These are phyloP conservation scores for Macrobrachium rosenbergii DNA, from an alignment of 1,140 invertebrate genomes.

Conservation along the genomic window DNA sequence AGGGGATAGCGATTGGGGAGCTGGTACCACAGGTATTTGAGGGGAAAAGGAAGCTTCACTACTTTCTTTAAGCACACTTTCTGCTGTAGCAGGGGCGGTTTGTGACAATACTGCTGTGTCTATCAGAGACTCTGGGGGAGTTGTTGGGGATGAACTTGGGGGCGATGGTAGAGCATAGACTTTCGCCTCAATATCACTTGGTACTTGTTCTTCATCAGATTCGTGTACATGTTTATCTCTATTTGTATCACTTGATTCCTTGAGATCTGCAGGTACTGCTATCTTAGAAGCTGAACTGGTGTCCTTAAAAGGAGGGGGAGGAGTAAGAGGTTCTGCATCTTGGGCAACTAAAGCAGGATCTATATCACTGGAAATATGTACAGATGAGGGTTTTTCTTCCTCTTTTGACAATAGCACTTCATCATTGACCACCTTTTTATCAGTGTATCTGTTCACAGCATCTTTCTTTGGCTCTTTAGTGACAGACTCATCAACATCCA, in stretches of 20 bases:
- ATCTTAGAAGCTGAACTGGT: too few species aligned
- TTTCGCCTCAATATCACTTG: conserved; percentile 4
- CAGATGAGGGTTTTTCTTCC: neutral
- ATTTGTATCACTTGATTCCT: conserved; percentile 6
- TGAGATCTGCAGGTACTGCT: too few species aligned
- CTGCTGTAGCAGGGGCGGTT: neutral
- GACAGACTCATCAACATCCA: conserved; percentile 35
- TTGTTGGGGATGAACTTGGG: neutral
- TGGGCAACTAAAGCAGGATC: too few species aligned
- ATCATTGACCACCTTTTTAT: conserved; percentile 19
- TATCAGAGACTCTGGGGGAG: conserved; percentile 20
- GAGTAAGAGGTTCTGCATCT: too few species aligned
- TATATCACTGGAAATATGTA: too few species aligned
- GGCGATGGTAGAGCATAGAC: neutral
- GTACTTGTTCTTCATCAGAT: neutral
- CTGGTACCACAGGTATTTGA: conserved; percentile 16
- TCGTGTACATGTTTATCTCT: neutral
- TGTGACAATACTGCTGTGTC: conserved; percentile 6
- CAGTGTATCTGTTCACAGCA: conserved; percentile 26
- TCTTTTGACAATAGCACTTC: neutral
- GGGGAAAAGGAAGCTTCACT: neutral
- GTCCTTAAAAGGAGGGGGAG: too few species aligned
- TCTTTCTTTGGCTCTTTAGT: conserved; percentile 45
- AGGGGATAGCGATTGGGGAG: conserved; percentile 22
- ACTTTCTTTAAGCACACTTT: conserved; percentile 9